phyloP scores from a whole-genome alignment of 1,140 invertebrate species.

The Drosophila jambulina region DNA sequence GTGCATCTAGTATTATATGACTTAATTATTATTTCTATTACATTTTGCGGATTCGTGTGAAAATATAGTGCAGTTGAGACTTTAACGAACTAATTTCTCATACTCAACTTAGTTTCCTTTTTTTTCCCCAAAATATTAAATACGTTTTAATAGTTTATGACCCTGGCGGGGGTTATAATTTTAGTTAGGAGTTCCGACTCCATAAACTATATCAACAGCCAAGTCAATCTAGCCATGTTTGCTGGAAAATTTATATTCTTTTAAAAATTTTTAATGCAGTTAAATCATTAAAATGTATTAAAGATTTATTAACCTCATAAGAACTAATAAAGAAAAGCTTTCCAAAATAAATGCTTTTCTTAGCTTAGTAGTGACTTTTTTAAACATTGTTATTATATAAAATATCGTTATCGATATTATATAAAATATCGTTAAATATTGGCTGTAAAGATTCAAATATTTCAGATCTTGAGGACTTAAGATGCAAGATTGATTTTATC shows the following conservation, averaged over 20 bases:
- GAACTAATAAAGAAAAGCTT: no score
- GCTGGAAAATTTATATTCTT: no score
- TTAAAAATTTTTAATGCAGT: no score
- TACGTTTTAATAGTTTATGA: neutral
- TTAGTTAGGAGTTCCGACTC: no score
- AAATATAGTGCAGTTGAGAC: neutral
- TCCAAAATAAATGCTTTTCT: no score
- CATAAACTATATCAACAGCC: no score
- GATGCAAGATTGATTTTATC: neutral
- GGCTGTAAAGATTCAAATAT: neutral
- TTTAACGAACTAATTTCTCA: neutral
- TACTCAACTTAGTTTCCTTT: neutral
- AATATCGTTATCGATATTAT: neutral
- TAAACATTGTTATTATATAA: no score
- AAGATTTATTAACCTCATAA: no score
- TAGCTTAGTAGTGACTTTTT: no score
- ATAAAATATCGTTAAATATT: neutral
- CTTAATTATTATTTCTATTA: conserved; percentile 1
- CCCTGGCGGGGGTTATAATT: no score
- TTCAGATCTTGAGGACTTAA: neutral
- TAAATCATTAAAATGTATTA: no score
- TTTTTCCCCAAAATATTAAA: neutral
- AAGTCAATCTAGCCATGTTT: no score
- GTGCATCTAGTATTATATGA: neutral
- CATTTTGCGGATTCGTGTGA: conserved; percentile 1